phyloP scores from a whole-genome alignment of 1,140 invertebrate genomes.

The Caerostris darwini region DNA sequence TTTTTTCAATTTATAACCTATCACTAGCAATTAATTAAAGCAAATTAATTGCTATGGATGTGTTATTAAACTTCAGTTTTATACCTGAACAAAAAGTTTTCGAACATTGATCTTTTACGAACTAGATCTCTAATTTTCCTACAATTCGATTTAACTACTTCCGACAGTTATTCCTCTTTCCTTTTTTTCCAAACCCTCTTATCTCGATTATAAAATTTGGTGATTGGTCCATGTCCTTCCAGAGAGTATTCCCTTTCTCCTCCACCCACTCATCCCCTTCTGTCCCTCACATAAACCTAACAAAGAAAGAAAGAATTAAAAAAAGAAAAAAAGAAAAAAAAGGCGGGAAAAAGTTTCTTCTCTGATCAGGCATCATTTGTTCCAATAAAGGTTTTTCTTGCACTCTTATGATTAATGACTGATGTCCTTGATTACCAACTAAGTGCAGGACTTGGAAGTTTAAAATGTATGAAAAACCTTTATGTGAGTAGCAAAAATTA shows the following conservation, averaged over 20 bases:
- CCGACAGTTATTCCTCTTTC: background rate
- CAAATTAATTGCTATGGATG: too few species aligned
- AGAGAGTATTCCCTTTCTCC: constrained; percentile 7
- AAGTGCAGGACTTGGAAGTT: constrained; percentile 75
- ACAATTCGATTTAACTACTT: constrained; percentile 40
- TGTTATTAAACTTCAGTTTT: background rate
- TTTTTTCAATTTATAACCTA: too few species aligned
- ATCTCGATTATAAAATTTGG: constrained; percentile 34
- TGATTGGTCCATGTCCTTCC: constrained; percentile 37
- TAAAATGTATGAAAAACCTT: constrained; percentile 78
- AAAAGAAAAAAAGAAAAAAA: background rate
- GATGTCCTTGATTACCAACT: constrained; percentile 68
- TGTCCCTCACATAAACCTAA: constrained; percentile 52
- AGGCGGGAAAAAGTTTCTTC: constrained; percentile 33
- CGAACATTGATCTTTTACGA: background rate
- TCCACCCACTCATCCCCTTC: background rate
- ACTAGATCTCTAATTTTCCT: background rate
- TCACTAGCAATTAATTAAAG: too few species aligned
- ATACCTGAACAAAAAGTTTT: background rate
- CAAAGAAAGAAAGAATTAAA: constrained; percentile 15
- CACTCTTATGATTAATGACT: constrained; percentile 74
- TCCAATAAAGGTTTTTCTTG: constrained; percentile 78
- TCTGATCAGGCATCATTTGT: constrained; percentile 74
- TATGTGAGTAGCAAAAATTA: constrained; percentile 76
- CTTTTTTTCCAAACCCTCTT: background rate